These are phyloP conservation scores for Erannis defoliaria DNA, from an alignment of 2,888 invertebrate species.

Conservation along the genomic window DNA sequence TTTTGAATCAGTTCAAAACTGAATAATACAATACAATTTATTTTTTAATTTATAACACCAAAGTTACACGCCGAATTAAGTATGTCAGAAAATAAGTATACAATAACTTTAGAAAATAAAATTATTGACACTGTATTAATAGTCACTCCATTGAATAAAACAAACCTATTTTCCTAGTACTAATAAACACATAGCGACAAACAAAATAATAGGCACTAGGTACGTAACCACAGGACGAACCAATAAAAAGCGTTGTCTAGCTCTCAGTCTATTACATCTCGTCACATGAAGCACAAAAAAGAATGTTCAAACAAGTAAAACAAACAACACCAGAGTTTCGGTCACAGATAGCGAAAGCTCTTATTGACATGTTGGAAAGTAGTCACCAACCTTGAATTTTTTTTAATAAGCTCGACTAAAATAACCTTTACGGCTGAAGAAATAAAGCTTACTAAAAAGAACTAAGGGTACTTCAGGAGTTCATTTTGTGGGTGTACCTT, in stretches of 20 bases:
- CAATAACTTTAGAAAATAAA: too few species aligned
- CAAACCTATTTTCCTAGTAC: too few species aligned
- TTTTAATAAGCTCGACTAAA: constrained; percentile 44
- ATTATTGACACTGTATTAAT: too few species aligned
- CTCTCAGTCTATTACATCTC: constrained; percentile 44
- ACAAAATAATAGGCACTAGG: too few species aligned
- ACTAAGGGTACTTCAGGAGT: constrained; percentile 44
- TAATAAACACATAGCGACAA: too few species aligned
- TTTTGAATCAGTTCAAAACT: too few species aligned
- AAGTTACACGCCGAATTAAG: too few species aligned
- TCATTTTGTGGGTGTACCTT: constrained; percentile 67
- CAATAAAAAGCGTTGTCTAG: background rate
- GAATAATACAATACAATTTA: too few species aligned
- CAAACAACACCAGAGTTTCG: constrained; percentile 74
- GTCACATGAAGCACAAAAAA: constrained; percentile 60
- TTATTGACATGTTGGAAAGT: constrained; percentile 85
- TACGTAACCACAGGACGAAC: too few species aligned
- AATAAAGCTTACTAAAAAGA: constrained; percentile 39
- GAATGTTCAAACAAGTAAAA: constrained; percentile 75
- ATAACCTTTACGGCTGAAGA: constrained; percentile 49
- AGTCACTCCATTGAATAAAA: too few species aligned
- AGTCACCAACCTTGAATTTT: constrained; percentile 58
- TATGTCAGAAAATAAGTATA: too few species aligned
- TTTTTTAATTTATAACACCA: too few species aligned
- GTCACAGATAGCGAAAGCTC: constrained; percentile 85